Base-by-base conservation (phyloP, 1,140 invertebrate species). In the Caenorhabditis latens region DNA sequence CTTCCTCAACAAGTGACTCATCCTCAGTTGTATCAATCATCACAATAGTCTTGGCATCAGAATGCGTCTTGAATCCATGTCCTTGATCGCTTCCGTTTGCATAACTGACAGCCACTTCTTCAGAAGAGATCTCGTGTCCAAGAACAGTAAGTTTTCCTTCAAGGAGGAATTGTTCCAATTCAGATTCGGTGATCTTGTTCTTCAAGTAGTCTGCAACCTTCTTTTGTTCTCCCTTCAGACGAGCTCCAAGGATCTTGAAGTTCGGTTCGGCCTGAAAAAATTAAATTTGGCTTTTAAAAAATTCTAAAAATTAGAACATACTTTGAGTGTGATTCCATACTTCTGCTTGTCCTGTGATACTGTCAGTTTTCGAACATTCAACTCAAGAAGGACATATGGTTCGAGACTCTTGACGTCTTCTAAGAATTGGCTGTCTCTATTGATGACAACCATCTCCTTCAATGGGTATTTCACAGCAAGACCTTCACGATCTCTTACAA, bases 391-490 rank as follows among this genome's bases (percentile, higher is more conserved):
- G 89, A 99, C 96, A 92, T 98, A 99, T 43, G 94, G 94, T 91
- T 98, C 94, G 40, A 99, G 93, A 11, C 95, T 95, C 57, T 95
- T 93, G 0, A 99, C 94, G 91, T 98, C 96, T n/a, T 95, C 93
- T 53, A 99, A 93, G 89, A 95, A 95, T 43, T 95, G 93, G 55
- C 94, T 90, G 90, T 98, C 96, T 90, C 96, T 95, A 92, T 98
- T 96, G 88, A 99, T 97, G 8, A 99, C 95, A 43, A 99, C 95
- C 83, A 99, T 95, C 94, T 99, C 97, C 21, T 96, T 96, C 75
- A 99, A 93, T 0, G 98, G 98, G 94, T 98, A 99, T 94, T 99
- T 99, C 0, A 98, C 94, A 0, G 98, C 97, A 84, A 99, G 94
- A 1, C 96, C 98, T 93, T 96, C 96, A 50, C 97, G 94, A 92